A percentile compares a stretch with the other conserved stretches of the same genome.
Evolutionary conservation across 2,888 invertebrate genomes (phyloP).

Genomic region (Pherbina coryleti): DNA sequence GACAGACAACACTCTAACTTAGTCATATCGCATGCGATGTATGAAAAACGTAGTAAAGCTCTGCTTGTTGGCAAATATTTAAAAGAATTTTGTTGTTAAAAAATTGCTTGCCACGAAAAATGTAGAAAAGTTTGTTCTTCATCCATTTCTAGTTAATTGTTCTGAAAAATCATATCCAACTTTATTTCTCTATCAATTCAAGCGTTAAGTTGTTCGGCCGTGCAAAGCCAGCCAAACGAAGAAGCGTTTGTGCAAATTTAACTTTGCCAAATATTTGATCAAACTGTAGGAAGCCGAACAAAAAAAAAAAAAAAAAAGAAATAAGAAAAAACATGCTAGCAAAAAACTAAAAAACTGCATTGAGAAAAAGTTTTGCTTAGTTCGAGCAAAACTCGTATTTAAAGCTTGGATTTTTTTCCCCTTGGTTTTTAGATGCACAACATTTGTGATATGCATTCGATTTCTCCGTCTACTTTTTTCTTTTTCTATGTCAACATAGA

Average conservation of each 20-base stretch:
- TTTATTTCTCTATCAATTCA: conserved; percentile 12
- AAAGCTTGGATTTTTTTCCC: too few species aligned
- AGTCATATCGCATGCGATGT: too few species aligned
- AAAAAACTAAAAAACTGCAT: neutral
- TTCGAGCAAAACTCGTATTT: neutral
- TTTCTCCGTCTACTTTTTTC: neutral
- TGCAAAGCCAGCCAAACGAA: conserved; percentile 4
- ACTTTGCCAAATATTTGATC: conserved; percentile 20
- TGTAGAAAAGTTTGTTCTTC: neutral
- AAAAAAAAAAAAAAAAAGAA: neutral
- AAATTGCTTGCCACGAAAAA: neutral
- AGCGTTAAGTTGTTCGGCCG: conserved; percentile 21
- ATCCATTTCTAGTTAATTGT: neutral
- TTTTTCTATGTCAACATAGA: too few species aligned
- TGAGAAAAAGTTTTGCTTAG: conserved; percentile 4
- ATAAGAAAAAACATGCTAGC: neutral
- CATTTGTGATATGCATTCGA: neutral
- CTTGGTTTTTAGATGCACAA: neutral
- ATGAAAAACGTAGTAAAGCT: too few species aligned
- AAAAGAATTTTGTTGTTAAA: neutral
- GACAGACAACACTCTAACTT: too few species aligned
- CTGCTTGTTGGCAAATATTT: neutral
- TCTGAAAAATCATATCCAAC: conserved; percentile 4
- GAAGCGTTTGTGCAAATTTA: conserved; percentile 14
- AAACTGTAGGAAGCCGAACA: neutral